phyloP scores from a whole-genome alignment of 2,888 invertebrate species.

The Caradrina clavipalpis region DNA sequence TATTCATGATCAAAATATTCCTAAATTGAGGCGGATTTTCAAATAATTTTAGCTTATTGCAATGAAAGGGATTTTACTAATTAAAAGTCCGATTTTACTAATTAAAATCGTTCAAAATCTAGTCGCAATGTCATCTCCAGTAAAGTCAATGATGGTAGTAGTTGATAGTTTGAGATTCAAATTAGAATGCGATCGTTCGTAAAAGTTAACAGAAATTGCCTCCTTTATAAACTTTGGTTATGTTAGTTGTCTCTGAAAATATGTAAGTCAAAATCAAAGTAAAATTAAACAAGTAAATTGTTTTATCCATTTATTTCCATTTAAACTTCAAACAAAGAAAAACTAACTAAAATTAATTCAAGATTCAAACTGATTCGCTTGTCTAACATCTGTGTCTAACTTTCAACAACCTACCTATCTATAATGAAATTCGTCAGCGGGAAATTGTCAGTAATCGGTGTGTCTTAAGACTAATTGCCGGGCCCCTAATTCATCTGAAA shows the following conservation, averaged over 20 bases:
- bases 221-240: too few species aligned
- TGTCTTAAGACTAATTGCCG: constrained; percentile 79
- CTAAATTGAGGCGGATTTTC: neutral
- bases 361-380: constrained; percentile 41
- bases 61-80: neutral
- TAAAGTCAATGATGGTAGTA: too few species aligned
- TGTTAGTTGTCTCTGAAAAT: neutral
- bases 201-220: too few species aligned
- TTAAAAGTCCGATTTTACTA: too few species aligned
- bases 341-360: constrained; percentile 20
- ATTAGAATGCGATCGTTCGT: too few species aligned
- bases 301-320: constrained; percentile 12
- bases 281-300: neutral
- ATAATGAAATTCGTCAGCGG: constrained; percentile 70
- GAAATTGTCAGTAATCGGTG: constrained; percentile 75
- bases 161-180: too few species aligned
- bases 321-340: constrained; percentile 24
- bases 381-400: constrained; percentile 53
- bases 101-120: too few species aligned
- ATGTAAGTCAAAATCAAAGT: neutral
- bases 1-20: neutral
- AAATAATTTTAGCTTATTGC: neutral
- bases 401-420: constrained; percentile 46
- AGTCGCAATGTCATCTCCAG: too few species aligned
- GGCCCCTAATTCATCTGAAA: constrained; percentile 74